A percentile compares a stretch with the other conserved stretches of the same genome.
Conservation (phyloP, 23 tunicate species). For the Ciona savignyi region DNA sequence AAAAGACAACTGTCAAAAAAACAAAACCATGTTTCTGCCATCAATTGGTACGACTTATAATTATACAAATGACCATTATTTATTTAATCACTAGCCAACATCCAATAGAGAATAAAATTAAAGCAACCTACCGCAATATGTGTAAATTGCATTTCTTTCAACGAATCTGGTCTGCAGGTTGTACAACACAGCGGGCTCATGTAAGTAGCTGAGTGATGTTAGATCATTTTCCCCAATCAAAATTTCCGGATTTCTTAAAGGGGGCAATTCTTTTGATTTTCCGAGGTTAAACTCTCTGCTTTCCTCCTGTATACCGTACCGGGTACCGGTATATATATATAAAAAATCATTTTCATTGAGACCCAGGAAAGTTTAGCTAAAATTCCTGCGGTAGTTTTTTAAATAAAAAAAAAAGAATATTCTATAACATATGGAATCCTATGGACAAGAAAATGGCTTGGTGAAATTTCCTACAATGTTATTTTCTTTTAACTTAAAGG, state of each 20-base stretch:
- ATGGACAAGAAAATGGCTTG: too few relatives aligned
- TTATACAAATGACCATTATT: too few relatives aligned
- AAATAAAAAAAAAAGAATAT: too few relatives aligned
- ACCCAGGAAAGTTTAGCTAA: too few relatives aligned
- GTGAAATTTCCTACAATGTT: too few relatives aligned
- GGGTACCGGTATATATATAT: too few relatives aligned
- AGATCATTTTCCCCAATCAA: constrained; percentile 95
- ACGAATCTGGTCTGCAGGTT: constrained; percentile 90
- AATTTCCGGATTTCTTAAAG: constrained; percentile 91
- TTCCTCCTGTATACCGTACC: constrained; percentile 39
- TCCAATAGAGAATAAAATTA: neutral
- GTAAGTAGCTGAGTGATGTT: constrained; percentile 93
- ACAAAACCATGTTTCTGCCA: neutral
- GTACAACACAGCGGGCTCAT: constrained; percentile 96
- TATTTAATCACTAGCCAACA: too few relatives aligned
- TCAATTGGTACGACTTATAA: neutral
- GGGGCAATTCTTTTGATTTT: constrained; percentile 46
- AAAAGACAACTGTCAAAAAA: neutral
- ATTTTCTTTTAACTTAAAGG: too few relatives aligned
- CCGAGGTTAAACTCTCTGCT: constrained; percentile 5
- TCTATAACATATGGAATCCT: too few relatives aligned
- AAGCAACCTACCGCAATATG: constrained; percentile 79
- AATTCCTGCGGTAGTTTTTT: too few relatives aligned
- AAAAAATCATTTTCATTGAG: too few relatives aligned
- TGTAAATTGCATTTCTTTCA: constrained; percentile 89